Conservation (phyloP, 2,888 invertebrate species). For the Polydrusus tereticollis region DNA sequence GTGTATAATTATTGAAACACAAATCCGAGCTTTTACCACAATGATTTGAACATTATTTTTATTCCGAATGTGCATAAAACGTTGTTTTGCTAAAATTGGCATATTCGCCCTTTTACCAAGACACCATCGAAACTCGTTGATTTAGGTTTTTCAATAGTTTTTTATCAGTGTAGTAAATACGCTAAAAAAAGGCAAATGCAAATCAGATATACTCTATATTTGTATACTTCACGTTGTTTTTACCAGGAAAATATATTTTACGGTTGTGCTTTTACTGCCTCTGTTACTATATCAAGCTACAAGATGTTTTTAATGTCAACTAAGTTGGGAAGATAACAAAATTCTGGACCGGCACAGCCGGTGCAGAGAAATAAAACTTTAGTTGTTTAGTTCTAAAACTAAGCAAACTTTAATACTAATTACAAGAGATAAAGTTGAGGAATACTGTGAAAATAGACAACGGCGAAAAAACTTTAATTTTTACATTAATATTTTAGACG, state of each 20-base stretch:
- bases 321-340: constrained; percentile 36
- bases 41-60: too few species aligned
- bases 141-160: too few species aligned
- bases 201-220: too few species aligned
- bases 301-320: constrained; percentile 42
- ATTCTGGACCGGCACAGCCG: constrained; percentile 24
- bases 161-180: too few species aligned
- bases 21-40: too few species aligned
- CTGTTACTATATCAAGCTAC: constrained; percentile 33
- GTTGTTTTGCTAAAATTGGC: too few species aligned
- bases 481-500: constrained; percentile 39
- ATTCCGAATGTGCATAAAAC: too few species aligned
- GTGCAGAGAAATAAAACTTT: constrained; percentile 37
- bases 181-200: too few species aligned
- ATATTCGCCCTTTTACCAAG: too few species aligned
- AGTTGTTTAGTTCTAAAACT: constrained; percentile 38
- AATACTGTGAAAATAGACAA: constrained; percentile 22
- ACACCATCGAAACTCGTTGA: too few species aligned
- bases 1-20: too few species aligned
- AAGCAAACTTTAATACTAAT: constrained; percentile 39
- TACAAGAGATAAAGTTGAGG: constrained; percentile 20
- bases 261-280: constrained; percentile 7
- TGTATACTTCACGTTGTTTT: constrained; percentile 25
- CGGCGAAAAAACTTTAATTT: constrained; percentile 40
- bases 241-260: constrained; percentile 27